phyloP scores from a whole-genome alignment of 1,140 invertebrate genomes.

The Chrysomallon squamiferum region DNA sequence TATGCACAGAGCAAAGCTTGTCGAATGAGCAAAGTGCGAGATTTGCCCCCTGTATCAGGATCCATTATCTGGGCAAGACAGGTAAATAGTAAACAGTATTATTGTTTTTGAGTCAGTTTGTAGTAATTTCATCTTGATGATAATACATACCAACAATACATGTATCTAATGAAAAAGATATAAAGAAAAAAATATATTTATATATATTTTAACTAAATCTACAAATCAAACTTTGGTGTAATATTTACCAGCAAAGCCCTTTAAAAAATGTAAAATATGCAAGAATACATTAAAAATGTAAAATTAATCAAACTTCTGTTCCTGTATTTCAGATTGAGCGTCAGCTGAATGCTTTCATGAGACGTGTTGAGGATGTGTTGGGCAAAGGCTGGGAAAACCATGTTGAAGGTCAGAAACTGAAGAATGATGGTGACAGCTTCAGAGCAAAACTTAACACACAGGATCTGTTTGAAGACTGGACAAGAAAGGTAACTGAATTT shows the following conservation, averaged over 20 bases:
- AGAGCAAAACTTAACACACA: conserved; percentile 93
- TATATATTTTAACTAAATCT: no score
- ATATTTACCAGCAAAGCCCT: no score
- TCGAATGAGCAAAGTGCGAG: conserved; percentile 86
- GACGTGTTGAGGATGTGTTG: conserved; percentile 95
- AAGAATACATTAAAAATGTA: no score
- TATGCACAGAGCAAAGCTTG: conserved; percentile 88
- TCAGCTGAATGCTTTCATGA: conserved; percentile 95
- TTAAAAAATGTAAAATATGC: no score
- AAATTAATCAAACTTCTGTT: no score
- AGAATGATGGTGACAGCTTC: conserved; percentile 97
- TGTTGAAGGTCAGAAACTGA: conserved; percentile 97
- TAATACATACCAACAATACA: no score
- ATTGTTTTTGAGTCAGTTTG: no score
- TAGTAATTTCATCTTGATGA: no score
- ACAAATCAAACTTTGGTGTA: no score
- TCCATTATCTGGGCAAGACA: conserved; percentile 99
- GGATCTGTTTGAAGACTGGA: conserved; percentile 98
- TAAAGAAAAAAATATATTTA: no score
- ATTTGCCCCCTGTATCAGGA: conserved; percentile 94
- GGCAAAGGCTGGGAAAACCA: conserved; percentile 99
- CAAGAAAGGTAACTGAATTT: conserved; percentile 63
- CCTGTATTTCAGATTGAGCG: conserved; percentile 88
- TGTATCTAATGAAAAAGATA: no score
- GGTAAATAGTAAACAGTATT: conserved; percentile 55